Base-by-base conservation (phyloP, 1,140 invertebrate species). In the Polyergus mexicanus region DNA sequence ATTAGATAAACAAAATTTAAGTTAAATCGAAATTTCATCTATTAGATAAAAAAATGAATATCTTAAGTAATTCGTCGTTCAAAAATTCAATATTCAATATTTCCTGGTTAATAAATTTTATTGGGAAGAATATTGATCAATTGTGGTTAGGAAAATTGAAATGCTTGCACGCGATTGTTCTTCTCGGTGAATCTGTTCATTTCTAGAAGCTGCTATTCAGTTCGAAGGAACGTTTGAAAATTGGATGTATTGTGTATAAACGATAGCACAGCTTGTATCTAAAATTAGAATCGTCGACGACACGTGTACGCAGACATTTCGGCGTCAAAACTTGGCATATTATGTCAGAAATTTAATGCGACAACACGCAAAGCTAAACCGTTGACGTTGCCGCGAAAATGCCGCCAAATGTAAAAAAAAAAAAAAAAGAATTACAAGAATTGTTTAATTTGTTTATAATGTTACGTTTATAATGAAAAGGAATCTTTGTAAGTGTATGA, bases 241-340 rank as follows among this genome's bases (percentile, higher is more conserved):
- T n/a, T 81, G 38, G 38, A 35, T 3, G 25, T 47, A n/a, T 2
- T 60, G 41, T 28, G 87, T 65, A 69, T 56, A 16, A 88, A 71
- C 87, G 84, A 90, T 92, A 91, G 89, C 91, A 92, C 86, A 91
- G 91, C 87, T 90, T 90, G 91, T 68, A 90, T 93, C 92, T 93
- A 92, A 93, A 93, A 93, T 63, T 90, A 90, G 91, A 87, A 72
- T 69, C 84, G 74, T 75, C 90, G 88, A 91, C 90, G 92, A 91
- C 92, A 92, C 89, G 89, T 89, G 90, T 85, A 86, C 86, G 91
- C 72, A 94, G 93, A 94, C 94, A 94, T 86, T 84, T 63, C 87
- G 94, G 93, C 94, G 93, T 94, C 93, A 94, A 94, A 94, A 94
- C 92, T 93, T 87, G 58, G 88, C 77, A 85, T 87, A 91, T 94